Conservation (phyloP, 2,888 invertebrate genomes). For the Rutpela maculata region DNA sequence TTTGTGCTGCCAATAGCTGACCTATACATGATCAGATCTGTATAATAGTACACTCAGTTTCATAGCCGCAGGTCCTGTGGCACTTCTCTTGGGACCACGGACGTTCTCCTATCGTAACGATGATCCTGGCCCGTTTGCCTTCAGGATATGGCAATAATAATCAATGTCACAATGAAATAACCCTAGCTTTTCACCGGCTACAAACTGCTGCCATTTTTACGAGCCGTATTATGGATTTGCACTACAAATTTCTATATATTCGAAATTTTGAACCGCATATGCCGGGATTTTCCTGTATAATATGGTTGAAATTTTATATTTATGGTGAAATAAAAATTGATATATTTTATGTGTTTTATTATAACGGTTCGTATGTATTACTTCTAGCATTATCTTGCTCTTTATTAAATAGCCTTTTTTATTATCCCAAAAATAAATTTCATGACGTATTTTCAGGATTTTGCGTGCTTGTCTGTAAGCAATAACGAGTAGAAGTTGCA, state of each 20-base stretch:
- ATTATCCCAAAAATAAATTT: no score
- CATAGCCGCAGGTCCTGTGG: conserved; percentile 3
- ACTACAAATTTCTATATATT: conserved; percentile 16
- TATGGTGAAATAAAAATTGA: conserved; percentile 24
- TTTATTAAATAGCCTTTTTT: no score
- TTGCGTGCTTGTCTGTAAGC: no score
- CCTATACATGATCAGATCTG: conserved; percentile 4
- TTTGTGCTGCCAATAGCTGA: conserved; percentile 8
- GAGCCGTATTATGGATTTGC: conserved; percentile 22
- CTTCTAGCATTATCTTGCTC: no score
- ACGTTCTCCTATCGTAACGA: conserved; percentile 15
- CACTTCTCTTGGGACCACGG: conserved; percentile 7
- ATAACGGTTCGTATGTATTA: no score
- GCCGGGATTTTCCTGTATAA: conserved; percentile 12
- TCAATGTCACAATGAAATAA: conserved; percentile 29
- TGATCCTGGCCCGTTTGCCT: conserved; percentile 19
- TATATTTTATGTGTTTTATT: background rate
- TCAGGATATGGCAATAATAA: conserved; percentile 30
- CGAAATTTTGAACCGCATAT: conserved; percentile 15
- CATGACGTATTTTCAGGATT: no score
- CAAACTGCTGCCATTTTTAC: conserved; percentile 25
- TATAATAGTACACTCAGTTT: conserved; percentile 5
- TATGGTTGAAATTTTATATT: conserved; percentile 5
- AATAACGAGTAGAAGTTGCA: no score
- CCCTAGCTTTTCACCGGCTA: conserved; percentile 19